Conservation (phyloP, 2,888 invertebrate species). For the Leptothorax acervorum region DNA sequence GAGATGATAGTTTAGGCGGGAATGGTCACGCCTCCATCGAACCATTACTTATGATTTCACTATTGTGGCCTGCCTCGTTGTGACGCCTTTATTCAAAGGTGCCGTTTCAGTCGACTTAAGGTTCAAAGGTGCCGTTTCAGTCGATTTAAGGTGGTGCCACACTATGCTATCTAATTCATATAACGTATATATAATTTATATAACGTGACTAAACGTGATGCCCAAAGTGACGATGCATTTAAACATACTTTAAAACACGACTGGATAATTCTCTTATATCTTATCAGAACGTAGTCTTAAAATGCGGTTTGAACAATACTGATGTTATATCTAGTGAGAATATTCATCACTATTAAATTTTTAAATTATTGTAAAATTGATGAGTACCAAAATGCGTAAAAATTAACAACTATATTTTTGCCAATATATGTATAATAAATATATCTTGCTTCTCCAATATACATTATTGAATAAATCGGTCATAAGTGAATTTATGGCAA, state of each 20-base stretch:
- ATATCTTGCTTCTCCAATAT: neutral
- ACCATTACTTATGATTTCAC: slow-evolving; percentile 38
- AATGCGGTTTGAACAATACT: neutral
- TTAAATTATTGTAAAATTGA: neutral
- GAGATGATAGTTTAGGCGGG: slow-evolving; percentile 30
- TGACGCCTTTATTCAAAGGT: slow-evolving; percentile 41
- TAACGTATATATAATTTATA: too few species aligned
- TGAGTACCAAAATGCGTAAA: neutral
- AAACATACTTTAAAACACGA: neutral
- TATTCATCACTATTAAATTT: neutral
- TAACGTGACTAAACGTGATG: too few species aligned
- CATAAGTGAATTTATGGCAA: neutral
- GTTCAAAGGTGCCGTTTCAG: slow-evolving; percentile 1
- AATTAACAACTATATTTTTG: neutral
- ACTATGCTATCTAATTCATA: neutral
- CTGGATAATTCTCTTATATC: neutral
- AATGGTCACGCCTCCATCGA: slow-evolving; percentile 27
- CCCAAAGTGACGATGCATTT: neutral
- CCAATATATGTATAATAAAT: neutral
- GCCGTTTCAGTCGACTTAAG: slow-evolving; percentile 23
- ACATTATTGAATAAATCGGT: neutral
- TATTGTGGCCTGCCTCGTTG: slow-evolving; percentile 35
- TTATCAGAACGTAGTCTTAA: neutral
- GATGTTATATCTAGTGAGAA: neutral
- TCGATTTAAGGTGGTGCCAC: slow-evolving; percentile 30